Evolutionary conservation across 2,888 invertebrate species (phyloP).

Genomic region (Thereva nobilitata): DNA sequence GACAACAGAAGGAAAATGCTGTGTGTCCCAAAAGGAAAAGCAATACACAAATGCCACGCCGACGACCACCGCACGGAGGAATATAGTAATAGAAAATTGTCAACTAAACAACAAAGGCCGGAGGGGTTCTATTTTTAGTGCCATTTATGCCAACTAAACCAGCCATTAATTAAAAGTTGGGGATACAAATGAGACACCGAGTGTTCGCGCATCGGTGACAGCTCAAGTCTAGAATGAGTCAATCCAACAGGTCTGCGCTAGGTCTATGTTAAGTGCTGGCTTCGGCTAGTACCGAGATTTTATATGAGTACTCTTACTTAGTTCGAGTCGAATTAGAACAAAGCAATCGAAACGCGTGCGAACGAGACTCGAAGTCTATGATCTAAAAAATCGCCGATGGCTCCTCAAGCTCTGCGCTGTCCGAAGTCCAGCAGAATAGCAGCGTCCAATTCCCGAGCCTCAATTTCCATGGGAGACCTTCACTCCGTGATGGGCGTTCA

Average conservation of each 20-base stretch:
- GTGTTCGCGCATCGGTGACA: not conserved
- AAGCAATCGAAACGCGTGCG: too few species aligned
- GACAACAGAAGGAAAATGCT: not conserved
- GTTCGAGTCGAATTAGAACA: too few species aligned
- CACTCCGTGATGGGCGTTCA: slow-evolving; percentile 19
- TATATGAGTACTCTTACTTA: too few species aligned
- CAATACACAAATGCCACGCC: not conserved
- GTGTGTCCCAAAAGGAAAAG: not conserved
- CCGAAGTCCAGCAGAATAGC: too few species aligned
- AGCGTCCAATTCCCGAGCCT: not conserved
- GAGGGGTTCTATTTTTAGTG: not conserved
- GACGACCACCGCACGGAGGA: too few species aligned
- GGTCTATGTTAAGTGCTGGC: too few species aligned
- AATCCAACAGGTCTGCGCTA: too few species aligned
- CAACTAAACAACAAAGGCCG: slow-evolving; percentile 13
- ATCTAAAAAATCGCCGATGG: too few species aligned
- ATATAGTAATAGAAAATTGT: slow-evolving; percentile 5
- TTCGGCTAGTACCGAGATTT: too few species aligned
- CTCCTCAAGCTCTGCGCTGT: too few species aligned
- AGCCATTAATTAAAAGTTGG: not conserved
- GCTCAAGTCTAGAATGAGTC: not conserved
- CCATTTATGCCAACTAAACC: not conserved
- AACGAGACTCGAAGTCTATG: too few species aligned
- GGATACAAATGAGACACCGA: slow-evolving; percentile 2
- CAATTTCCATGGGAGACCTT: slow-evolving; percentile 21